Base-by-base conservation (phyloP, 2,797 vertebrate genomes). In the Brotogeris chrysoptera region DNA sequence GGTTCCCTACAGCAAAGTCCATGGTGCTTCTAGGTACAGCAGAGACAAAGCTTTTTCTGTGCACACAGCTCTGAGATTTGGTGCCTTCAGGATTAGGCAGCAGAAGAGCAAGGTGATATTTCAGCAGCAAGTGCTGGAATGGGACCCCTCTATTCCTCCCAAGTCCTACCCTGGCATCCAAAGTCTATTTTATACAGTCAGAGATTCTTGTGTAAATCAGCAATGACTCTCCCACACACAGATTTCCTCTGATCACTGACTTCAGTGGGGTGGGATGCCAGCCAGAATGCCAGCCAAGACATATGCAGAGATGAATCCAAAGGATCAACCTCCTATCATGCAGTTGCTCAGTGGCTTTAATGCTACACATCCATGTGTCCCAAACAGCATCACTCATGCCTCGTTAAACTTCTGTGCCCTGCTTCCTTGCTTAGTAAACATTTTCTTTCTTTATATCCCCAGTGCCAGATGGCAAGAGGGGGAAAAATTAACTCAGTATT, bases 401-500 rank as follows among this genome's bases (percentile, higher is more conserved):
- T 92, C 46, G 41, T 96, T 96, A 96, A 96, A 95, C 89, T 96
- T 94, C 94, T 59, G 41, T 95, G 92, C 79, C 79, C 90, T 34
- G 17, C 80, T 94, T 91, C 78, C 79, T 79, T 77, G 59, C 94
- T 93, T 74, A 78, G 87, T 95, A 97, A 97, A 98, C 96, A 97
- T 95, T 96, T 96, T 95, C 76, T 83, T 52, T 90, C 41, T 63
- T 83, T 89, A 73, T 84, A 71, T 53, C 59, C 61, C 60, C 70
- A 76, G 70, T 85, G 74, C 69, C 92, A 94, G 57, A 86, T 96
- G 92, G 76, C 80, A 93, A 80, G 69, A 96, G 49, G 28, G 74
- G 85, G 30, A 82, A 64, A 97, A 96, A 95, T 92, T 96, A 97
- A 96, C 91, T 95, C 80, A 43, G 74, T 80, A 84, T 96, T 96